phyloP scores from a whole-genome alignment of 2,113 vertebrate genomes.

The Xiphophorus hellerii region DNA sequence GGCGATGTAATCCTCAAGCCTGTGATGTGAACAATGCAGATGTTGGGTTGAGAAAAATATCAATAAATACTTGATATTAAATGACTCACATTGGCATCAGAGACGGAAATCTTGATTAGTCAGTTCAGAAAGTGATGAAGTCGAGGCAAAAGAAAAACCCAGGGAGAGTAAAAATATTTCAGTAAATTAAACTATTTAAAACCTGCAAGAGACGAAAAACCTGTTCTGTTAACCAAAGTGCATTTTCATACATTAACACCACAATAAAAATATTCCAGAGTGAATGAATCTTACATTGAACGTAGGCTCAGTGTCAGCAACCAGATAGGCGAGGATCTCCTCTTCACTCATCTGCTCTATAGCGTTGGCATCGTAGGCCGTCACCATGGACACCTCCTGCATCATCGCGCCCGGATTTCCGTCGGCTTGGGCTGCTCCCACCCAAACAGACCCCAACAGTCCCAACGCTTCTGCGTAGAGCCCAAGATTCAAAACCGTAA shows the following conservation, averaged over 20 bases:
- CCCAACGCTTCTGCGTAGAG: not conserved
- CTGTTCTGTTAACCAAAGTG: not conserved
- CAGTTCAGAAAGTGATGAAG: not conserved
- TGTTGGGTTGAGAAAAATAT: not conserved
- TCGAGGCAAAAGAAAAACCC: not conserved
- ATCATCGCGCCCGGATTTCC: slow-evolving; percentile 83
- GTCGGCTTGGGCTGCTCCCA: not conserved
- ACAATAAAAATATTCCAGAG: not conserved
- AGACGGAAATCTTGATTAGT: not conserved
- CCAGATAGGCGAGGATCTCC: slow-evolving; percentile 87
- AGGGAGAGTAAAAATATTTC: too few species aligned
- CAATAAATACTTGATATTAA: not conserved
- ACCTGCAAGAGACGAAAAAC: not conserved
- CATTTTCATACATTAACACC: not conserved
- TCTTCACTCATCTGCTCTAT: slow-evolving; percentile 88
- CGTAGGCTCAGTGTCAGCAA: slow-evolving; percentile 81
- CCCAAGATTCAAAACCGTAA: not conserved
- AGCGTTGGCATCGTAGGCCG: slow-evolving; percentile 83
- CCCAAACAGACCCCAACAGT: not conserved
- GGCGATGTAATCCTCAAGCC: too few species aligned
- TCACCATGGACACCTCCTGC: slow-evolving; percentile 89
- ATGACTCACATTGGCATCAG: not conserved
- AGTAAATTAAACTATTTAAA: too few species aligned
- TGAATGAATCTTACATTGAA: slow-evolving; percentile 81
- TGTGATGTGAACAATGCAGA: too few species aligned